Base-by-base conservation (phyloP, 2,797 vertebrate genomes). In the Pangasius djambal region DNA sequence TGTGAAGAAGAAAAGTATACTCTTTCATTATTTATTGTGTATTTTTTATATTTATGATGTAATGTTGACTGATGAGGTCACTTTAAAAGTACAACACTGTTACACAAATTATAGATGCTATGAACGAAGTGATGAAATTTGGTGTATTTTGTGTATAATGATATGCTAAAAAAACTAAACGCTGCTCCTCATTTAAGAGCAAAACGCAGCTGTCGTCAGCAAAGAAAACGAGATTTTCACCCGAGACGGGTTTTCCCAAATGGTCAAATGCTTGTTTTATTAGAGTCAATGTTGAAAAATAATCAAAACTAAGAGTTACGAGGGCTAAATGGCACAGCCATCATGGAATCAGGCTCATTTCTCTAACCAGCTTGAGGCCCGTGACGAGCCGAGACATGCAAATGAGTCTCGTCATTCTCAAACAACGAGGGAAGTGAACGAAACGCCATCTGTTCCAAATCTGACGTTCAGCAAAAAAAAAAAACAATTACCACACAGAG, bases 371-470 rank as follows among this genome's bases (percentile, higher is more conserved):
- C 2, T 6, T n/a, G 25, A 77, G 48, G 2, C 48, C 52, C 55
- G 28, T 48, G 82, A 63, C 25, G 25, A 59, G 44, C 25, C 6
- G 50, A 25, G 75, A 78, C 22, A 75, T 84, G 87, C 87, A 85
- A 84, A 77, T 34, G 59, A 65, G 40, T 48, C 69, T 84, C 31
- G 69, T 88, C 77, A 50, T 20, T 52, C 37, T 50, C 52, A 18
- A 65, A 78, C 40, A 34, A 85, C 16, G 15, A 69, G 59, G 82
- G 31, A 78, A 31, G 28, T 48, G 48, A 83, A 77, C 31, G 9
- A 75, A 84, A 15, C 20, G 31, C 87, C 87, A 88, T 85, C 87
- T 88, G 87, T 57, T 88, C 55, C n/a, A 6, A 84, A 77, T 83
- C 25, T 16, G 52, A 52, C 34, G 7, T 70, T 81, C 52, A 12